phyloP scores from a whole-genome alignment of 2,797 vertebrate species.

The Bradypus variegatus region DNA sequence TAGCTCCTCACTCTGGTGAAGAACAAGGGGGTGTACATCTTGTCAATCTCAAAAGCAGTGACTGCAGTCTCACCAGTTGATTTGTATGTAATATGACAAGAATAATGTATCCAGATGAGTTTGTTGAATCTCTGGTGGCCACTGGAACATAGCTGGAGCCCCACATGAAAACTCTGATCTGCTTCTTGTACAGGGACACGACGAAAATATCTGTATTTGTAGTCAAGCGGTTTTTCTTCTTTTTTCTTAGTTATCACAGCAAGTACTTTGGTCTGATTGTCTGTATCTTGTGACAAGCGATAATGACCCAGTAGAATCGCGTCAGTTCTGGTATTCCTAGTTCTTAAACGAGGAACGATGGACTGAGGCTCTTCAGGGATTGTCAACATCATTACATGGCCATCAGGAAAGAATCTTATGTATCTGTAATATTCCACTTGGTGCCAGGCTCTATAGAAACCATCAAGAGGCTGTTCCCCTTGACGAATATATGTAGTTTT shows the following conservation, averaged over 20 bases:
- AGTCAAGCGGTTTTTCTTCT: conserved; percentile 89
- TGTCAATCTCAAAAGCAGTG: conserved; percentile 93
- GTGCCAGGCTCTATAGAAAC: conserved; percentile 98
- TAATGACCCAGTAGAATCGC: conserved; percentile 93
- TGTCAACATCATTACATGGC: conserved; percentile 92
- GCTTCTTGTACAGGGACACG: conserved; percentile 85
- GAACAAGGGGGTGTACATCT: conserved; percentile 94
- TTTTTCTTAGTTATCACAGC: conserved; percentile 96
- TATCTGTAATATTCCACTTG: conserved; percentile 99
- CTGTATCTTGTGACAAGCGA: conserved; percentile 96
- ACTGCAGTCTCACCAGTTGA: conserved; percentile 91
- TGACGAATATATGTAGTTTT: conserved; percentile 97
- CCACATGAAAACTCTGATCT: conserved; percentile 93
- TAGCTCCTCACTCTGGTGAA: conserved; percentile 98
- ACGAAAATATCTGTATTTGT: conserved; percentile 81
- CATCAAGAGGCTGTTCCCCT: conserved; percentile 96
- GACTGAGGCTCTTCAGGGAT: conserved; percentile 91
- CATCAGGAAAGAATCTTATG: conserved; percentile 95
- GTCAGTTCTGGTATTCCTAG: conserved; percentile 87
- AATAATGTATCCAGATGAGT: conserved; percentile 96
- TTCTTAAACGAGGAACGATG: conserved; percentile 89
- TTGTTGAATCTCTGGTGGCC: conserved; percentile 93
- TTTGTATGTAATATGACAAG: conserved; percentile 93
- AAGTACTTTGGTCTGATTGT: conserved; percentile 99
- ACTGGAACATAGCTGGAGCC: conserved; percentile 89